phyloP scores from a whole-genome alignment of 2,113 vertebrate species.

The Pangasianodon gigas region DNA sequence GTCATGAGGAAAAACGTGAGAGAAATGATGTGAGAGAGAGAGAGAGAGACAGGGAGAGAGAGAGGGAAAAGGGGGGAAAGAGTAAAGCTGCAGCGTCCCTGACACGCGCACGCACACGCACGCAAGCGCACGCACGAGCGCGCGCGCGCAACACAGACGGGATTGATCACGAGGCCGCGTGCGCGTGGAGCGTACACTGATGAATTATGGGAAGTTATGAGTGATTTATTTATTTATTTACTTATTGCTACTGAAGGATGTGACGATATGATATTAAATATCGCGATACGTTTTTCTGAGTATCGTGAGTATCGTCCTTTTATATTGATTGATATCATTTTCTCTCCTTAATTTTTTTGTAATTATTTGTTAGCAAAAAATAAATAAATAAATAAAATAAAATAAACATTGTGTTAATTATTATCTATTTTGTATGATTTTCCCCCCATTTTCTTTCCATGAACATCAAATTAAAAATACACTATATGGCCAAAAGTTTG shows the following conservation, averaged over 20 bases:
- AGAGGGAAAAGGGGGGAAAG: conserved; percentile 41
- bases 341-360: too few relatives aligned
- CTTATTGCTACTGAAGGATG: not conserved
- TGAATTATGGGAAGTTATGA: conserved; percentile 71
- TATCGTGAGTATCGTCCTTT: too few relatives aligned
- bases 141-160: conserved; percentile 58
- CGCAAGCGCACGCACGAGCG: conserved; percentile 10
- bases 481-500: too few relatives aligned
- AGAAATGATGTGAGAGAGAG: conserved; percentile 31
- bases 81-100: conserved; percentile 67
- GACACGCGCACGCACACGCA: conserved; percentile 18
- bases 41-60: conserved; percentile 34
- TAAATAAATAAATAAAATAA: too few relatives aligned
- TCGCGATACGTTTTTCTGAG: not conserved
- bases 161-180: conserved; percentile 59
- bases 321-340: too few relatives aligned
- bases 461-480: too few relatives aligned
- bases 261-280: not conserved
- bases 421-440: too few relatives aligned
- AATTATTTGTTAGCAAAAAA: too few relatives aligned
- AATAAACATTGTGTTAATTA: too few relatives aligned
- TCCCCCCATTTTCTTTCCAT: too few relatives aligned
- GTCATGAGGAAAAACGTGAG: conserved; percentile 65
- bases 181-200: conserved; percentile 59
- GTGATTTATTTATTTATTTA: not conserved